Evolutionary conservation across 2,113 vertebrate genomes (phyloP), one percentile per base, ranked within the genome.

Genomic region (Cinclus mexicanus): DNA sequence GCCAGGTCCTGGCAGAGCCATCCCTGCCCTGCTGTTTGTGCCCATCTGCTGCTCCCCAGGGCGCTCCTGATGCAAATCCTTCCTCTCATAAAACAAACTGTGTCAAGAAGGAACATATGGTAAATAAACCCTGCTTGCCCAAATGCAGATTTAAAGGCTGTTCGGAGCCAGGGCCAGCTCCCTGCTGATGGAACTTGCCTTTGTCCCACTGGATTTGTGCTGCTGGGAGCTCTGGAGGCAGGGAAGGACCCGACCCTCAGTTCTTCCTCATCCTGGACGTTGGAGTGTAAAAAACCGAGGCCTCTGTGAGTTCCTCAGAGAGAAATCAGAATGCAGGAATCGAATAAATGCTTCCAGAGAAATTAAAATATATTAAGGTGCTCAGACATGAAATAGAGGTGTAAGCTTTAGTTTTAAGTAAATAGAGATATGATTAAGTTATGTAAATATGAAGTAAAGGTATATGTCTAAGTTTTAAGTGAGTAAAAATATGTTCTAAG

Each of bases 21-120:
- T 52, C 28, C 52, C 52, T 53, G 52, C 28, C 2, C 0, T 52
- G 72, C 41, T 83, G 57, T 9, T 78, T 14, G 5, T n/a, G 46
- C n/a, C 67, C 88, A 78, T 78, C 90, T 95, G 85, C 90, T 39
- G 74, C 82, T 92, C 87, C 77, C 7, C 3, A 23, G 29, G 28
- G 16, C 3, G 67, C 25, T 78, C 22, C 68, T 12, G 18, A 15
- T 37, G 29, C 8, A 12, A 41, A 83, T 17, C 78, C 56, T 37
- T 4, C 55, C 57, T 17, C 39, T 1, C n/a, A 71, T 18, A 29
- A 90, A 90, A 2, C 88, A 68, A 67, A 17, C 44, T 8, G 28
- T 68, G 91, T 33, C 83, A 50, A 15, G 55, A 16, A 85, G 71
- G 79, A 93, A 8, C 86, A 79, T 35, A 68, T 20, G 79, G 72